phyloP scores from a whole-genome alignment of 1,140 invertebrate genomes.

The Ceratosolen fusciceps region DNA sequence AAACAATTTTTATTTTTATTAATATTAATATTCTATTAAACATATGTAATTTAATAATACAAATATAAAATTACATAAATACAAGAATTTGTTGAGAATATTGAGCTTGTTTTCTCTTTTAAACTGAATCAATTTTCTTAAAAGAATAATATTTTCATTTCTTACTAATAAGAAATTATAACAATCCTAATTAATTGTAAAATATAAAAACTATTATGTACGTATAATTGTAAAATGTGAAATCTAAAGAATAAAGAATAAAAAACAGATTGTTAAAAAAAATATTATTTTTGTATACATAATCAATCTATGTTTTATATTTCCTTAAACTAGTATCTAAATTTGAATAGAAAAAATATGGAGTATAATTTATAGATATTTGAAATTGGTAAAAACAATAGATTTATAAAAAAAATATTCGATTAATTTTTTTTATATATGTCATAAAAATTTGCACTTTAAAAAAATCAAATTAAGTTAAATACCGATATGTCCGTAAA shows the following conservation, averaged over 20 bases:
- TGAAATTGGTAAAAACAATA: slow-evolving; percentile 30
- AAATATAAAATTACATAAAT: no score
- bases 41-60: no score
- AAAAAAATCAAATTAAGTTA: no score
- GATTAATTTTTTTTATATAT: slow-evolving; percentile 5
- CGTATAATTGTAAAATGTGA: not conserved
- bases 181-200: no score
- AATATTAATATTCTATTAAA: no score
- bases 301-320: not conserved
- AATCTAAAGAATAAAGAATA: not conserved
- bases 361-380: slow-evolving; percentile 32
- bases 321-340: not conserved
- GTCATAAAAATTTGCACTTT: slow-evolving; percentile 22
- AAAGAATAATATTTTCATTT: not conserved
- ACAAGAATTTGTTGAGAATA: no score
- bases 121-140: slow-evolving; percentile 13
- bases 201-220: no score
- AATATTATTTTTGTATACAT: slow-evolving; percentile 10
- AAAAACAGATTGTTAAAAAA: not conserved
- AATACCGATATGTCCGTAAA: slow-evolving; percentile 30
- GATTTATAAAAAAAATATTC: slow-evolving; percentile 23
- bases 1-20: no score
- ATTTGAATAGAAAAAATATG: no score
- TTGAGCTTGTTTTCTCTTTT: no score
- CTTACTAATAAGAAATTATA: not conserved